Base-by-base conservation (phyloP, 2,113 vertebrate genomes). In the Micromys minutus region DNA sequence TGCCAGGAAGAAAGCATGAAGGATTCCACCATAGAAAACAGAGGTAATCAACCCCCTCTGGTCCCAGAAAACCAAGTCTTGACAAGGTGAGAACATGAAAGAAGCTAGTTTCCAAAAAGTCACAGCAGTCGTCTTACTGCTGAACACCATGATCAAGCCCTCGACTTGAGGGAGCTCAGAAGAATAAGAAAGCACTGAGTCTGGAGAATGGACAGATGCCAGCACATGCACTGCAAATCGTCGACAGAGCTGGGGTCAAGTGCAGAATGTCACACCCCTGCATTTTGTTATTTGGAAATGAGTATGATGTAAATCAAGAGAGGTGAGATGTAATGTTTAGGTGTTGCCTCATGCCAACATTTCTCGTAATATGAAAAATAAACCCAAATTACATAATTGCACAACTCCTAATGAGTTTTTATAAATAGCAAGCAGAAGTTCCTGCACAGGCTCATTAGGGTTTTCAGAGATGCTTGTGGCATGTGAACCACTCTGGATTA, bases 211-310 rank as follows among this genome's bases (percentile, higher is more conserved):
- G 5, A 4, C 16, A 13, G 10, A 7, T 21, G 19, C 45, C 22
- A 74, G 3, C 13, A 19, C 1, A 39, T 0, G 7, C 0, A 10
- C 7, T 7, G 7, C 31, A 1, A 0, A 57, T 2, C 72, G 34
- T 79, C 0, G 2, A 21, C 1, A 42, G 7, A 19, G 61, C 26
- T 47, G 13, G 13, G 31, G 59, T 50, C 72, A 81, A 69, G 67
- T 2, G 55, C 1, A 67, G 31, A 59, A 52, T 34, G 19, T 36
- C 9, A 34, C 45, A 77, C 76, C 34, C 83, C 42, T 11, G 11
- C 5, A 50, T 36, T 50, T 36, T 80, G 39, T 34, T 75, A 34
- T 72, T 79, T 74, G 76, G 22, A 85, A 87, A 80, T 45, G 11
- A 55, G 5, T 57, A n/a, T 8, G 7, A 47, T 16, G 39, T 3